A percentile compares a stretch with the other conserved stretches of the same genome.
Evolutionary conservation across 2,888 invertebrate genomes (phyloP).

Genomic region (Aplocera efformata): DNA sequence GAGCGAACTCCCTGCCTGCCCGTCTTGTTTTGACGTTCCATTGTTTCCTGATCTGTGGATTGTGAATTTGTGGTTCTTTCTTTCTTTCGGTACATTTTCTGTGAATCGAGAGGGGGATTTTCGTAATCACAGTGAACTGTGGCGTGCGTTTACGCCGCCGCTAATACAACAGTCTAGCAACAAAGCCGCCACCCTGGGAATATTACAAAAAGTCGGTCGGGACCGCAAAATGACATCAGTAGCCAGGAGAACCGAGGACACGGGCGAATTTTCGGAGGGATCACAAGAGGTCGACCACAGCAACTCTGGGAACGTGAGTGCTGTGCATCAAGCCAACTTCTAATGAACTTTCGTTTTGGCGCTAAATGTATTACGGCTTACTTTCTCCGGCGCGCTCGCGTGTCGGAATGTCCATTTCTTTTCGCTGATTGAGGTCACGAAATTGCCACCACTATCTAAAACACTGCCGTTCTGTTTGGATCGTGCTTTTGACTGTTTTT

Average conservation of each 20-base stretch:
- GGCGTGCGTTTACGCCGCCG: slow-evolving; percentile 43
- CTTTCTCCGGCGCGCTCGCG: slow-evolving; percentile 73
- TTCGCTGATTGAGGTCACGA: slow-evolving; percentile 73
- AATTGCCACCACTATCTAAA: slow-evolving; percentile 63
- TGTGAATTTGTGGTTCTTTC: no score
- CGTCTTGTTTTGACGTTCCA: slow-evolving; percentile 73
- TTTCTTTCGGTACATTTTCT: slow-evolving; percentile 53
- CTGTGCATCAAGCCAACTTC: slow-evolving; percentile 28
- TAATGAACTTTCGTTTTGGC: slow-evolving; percentile 67
- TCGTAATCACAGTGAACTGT: slow-evolving; percentile 41
- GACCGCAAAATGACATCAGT: slow-evolving; percentile 76
- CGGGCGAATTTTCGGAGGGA: slow-evolving; percentile 74
- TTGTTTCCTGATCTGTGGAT: no score
- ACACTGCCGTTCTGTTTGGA: slow-evolving; percentile 53
- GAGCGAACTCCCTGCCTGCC: slow-evolving; percentile 40
- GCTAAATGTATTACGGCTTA: slow-evolving; percentile 63
- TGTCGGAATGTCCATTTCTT: slow-evolving; percentile 77
- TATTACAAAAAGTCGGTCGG: slow-evolving; percentile 63
- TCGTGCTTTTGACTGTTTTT: slow-evolving; percentile 34
- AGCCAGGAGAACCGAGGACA: slow-evolving; percentile 66
- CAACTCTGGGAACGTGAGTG: slow-evolving; percentile 71
- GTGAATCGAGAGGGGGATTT: slow-evolving; percentile 58
- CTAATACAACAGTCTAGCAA: slow-evolving; percentile 38
- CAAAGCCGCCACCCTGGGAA: slow-evolving; percentile 69
- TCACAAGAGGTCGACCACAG: slow-evolving; percentile 72